These are phyloP conservation scores for Rhincodon typus DNA, from an alignment of 2,797 vertebrate species.

Conservation along the genomic window DNA sequence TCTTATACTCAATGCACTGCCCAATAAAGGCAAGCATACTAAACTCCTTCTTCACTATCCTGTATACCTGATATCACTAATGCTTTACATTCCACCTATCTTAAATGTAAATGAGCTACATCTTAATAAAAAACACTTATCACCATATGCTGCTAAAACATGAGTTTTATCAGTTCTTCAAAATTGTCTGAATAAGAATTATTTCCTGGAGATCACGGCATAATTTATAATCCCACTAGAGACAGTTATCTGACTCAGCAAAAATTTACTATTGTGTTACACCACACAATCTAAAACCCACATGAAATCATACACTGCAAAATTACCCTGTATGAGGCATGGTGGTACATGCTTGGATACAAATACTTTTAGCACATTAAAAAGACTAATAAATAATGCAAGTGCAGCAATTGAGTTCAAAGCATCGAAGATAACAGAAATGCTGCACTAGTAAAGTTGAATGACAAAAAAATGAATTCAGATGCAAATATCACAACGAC, in stretches of 20 bases:
- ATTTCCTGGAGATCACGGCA: neutral
- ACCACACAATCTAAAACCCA: neutral
- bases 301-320: neutral
- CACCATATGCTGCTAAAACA: neutral
- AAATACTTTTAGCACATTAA: neutral
- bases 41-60: too few relatives aligned
- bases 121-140: neutral
- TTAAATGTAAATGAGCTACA: neutral
- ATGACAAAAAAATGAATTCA: neutral
- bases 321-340: neutral
- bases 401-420: neutral
- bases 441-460: neutral
- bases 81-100: neutral
- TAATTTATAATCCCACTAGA: neutral
- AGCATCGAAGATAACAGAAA: neutral
- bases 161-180: neutral
- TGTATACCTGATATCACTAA: neutral
- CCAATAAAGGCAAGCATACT: too few relatives aligned
- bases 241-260: neutral
- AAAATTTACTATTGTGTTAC: neutral
- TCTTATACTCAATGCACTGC: too few relatives aligned
- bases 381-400: slow-evolving; percentile 9
- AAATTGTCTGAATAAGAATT: neutral
- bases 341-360: neutral
- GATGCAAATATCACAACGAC: neutral